A percentile compares a stretch with the other conserved stretches of the same genome.
phyloP scores from a whole-genome alignment of 2,888 invertebrate species.

The Leucozona laternaria region DNA sequence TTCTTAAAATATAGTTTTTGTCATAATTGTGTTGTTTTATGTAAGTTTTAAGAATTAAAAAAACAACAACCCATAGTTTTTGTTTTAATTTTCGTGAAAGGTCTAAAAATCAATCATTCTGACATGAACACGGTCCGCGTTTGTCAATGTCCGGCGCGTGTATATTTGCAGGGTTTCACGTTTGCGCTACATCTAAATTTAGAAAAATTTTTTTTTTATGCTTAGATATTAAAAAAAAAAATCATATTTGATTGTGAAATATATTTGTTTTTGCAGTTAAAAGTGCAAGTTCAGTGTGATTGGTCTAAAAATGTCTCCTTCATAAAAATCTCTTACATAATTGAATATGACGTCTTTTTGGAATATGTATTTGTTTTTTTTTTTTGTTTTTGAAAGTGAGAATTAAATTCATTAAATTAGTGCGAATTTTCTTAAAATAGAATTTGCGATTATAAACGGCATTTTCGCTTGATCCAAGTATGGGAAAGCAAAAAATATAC shows the following conservation, averaged over 20 bases:
- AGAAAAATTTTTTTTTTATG: slow-evolving; percentile 53
- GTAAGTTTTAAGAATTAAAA: neutral
- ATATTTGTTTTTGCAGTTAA: slow-evolving; percentile 30
- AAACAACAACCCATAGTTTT: slow-evolving; percentile 14
- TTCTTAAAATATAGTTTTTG: slow-evolving; percentile 42
- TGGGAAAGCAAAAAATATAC: slow-evolving; percentile 55
- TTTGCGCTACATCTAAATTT: slow-evolving; percentile 61
- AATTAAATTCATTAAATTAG: slow-evolving; percentile 31
- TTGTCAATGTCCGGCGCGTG: slow-evolving; percentile 25
- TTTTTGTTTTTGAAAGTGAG: slow-evolving; percentile 23
- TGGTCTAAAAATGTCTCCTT: slow-evolving; percentile 52
- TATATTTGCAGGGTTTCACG: slow-evolving; percentile 62
- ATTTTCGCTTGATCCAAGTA: slow-evolving; percentile 11
- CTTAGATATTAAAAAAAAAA: slow-evolving; percentile 47
- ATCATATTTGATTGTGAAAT: slow-evolving; percentile 54
- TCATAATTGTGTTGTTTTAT: slow-evolving; percentile 22
- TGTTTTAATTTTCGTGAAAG: slow-evolving; percentile 47
- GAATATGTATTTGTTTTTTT: slow-evolving; percentile 9
- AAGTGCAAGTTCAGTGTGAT: slow-evolving; percentile 45
- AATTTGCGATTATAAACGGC: slow-evolving; percentile 50
- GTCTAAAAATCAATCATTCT: slow-evolving; percentile 57
- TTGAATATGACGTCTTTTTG: slow-evolving; percentile 27
- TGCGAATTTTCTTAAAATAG: slow-evolving; percentile 54
- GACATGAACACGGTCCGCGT: slow-evolving; percentile 23
- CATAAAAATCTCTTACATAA: slow-evolving; percentile 59